Base-by-base conservation (phyloP, 2,797 vertebrate species). In the Paratrypauchen microcephalus region DNA sequence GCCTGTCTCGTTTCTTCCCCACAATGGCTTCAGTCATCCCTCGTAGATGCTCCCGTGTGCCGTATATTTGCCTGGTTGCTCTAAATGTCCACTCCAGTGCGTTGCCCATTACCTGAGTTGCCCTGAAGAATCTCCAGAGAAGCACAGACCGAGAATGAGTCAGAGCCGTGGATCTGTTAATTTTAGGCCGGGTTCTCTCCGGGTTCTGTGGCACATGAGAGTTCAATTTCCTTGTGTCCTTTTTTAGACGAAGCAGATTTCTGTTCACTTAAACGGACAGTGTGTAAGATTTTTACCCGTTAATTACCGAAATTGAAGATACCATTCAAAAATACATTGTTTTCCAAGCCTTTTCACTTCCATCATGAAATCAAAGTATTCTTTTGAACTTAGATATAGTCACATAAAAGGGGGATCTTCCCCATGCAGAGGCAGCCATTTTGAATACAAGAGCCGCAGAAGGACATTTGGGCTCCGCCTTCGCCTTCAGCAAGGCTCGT, bases 1-100 rank as follows among this genome's bases (percentile, higher is more conserved):
- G 79, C 78, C 76, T 83, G 80, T 75, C 83, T 75, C 72, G 79
- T 84, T 86, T 83, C 77, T 80, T 71, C 68, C 66, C 66, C 55
- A 78, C 86, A 85, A 83, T 82, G 79, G 81, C 73, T 69, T 80
- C 75, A 85, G 79, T 85, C 86, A 87, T 75, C 74, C 75, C 2
- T 18, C 79, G 65, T 87, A 84, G 80, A 86, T 86, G 83, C 73
- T 60, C 77, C 56, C 9, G 86, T 78, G 76, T 77, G 80, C 85
- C 74, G 73, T 78, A 81, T 84, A 84, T 84, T 80, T 86, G 78
- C 79, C 75, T 70, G 77, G 80, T 80, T 84, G 76, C 78, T 85
- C 76, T 74, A 11, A 79, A 88, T 83, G 84, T 86, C 81, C 79
- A 75, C 71, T 82, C 48, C 45, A 0, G 71, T 19, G 41, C 45